Evolutionary conservation across 53 echinoderm and acorn worm species (phyloP).

Genomic region (Mesocentrotus franciscanus): DNA sequence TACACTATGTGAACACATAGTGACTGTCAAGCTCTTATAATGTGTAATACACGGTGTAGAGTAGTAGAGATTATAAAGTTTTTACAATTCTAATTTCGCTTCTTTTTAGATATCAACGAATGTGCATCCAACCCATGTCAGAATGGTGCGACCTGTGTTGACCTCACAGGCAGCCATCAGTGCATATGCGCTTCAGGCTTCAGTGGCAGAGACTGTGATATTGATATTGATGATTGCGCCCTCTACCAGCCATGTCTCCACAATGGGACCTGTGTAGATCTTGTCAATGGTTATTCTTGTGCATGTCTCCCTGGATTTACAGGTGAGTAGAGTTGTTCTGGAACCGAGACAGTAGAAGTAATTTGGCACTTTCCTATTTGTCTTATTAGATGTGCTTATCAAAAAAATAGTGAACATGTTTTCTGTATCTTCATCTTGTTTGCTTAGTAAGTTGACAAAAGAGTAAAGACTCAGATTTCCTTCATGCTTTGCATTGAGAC

Average conservation of each 20-base stretch:
- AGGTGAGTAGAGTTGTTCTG: conserved; percentile 51
- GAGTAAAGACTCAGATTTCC: no score
- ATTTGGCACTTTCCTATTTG: neutral
- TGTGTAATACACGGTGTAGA: no score
- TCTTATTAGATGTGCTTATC: neutral
- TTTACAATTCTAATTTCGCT: neutral
- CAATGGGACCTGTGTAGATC: conserved; percentile 59
- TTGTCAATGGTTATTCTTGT: conserved; percentile 67
- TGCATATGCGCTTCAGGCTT: conserved; percentile 44
- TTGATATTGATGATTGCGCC: conserved; percentile 66
- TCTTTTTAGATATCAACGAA: conserved; percentile 49
- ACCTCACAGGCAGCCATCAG: conserved; percentile 26
- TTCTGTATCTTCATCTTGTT: no score
- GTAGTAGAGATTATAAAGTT: no score
- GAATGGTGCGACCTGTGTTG: conserved; percentile 52
- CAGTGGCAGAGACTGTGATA: conserved; percentile 49
- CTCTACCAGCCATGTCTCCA: conserved; percentile 53
- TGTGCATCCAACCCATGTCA: conserved; percentile 49
- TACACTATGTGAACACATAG: no score
- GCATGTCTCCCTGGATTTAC: conserved; percentile 70
- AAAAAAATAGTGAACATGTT: no score
- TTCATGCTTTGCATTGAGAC: no score
- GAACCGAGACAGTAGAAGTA: neutral
- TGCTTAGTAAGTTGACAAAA: no score
- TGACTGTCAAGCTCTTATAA: no score